A percentile compares a stretch with the other conserved stretches of the same genome.
phyloP scores from a whole-genome alignment of 2,113 vertebrate genomes.

The Psammodynastes pulverulentus region DNA sequence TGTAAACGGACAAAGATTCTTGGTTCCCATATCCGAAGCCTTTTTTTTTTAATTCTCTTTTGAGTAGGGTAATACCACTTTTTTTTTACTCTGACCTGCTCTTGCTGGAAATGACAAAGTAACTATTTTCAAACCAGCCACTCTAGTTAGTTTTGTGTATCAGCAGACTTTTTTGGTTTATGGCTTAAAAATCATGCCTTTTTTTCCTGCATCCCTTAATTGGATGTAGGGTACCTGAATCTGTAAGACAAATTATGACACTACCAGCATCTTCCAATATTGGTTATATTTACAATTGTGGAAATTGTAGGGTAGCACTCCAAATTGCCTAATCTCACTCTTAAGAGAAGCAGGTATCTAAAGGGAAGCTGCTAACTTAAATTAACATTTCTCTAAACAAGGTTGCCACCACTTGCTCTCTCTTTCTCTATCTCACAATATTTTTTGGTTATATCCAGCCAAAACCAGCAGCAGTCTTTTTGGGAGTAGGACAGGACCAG shows the following conservation, averaged over 20 bases:
- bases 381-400: background rate
- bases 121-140: background rate
- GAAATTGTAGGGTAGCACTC: background rate
- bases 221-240: background rate
- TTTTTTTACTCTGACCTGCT: background rate
- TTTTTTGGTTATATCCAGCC: background rate
- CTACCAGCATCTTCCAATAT: background rate
- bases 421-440: background rate
- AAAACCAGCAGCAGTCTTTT: background rate
- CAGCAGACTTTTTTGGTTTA: background rate
- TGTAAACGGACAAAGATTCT: constrained; percentile 50
- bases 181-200: background rate
- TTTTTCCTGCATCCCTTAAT: background rate
- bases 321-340: background rate
- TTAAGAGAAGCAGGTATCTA: background rate
- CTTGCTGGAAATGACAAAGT: background rate
- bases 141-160: background rate
- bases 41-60: too few species aligned
- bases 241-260: background rate
- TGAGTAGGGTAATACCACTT: background rate
- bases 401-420: background rate
- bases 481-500: background rate
- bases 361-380: background rate
- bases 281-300: background rate
- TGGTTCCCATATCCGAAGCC: background rate